Evolutionary conservation across 2,113 vertebrate genomes (phyloP), one percentile per base, ranked within the genome.

Genomic region (Onychorhynchus coronatus): DNA sequence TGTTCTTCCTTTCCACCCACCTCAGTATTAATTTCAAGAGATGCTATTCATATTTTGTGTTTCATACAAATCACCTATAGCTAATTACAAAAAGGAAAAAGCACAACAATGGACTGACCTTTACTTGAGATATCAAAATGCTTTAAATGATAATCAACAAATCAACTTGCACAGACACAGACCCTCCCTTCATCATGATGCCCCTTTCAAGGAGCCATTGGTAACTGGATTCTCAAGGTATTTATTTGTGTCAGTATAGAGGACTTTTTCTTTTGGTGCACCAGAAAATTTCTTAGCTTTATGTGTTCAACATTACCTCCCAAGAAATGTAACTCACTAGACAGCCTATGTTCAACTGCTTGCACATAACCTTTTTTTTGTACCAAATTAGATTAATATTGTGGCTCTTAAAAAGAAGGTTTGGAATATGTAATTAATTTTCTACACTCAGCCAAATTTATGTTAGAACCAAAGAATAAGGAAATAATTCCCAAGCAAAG

Each of bases 1-100:
- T 92, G 72, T 86, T 96, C 93, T 72, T 74, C 65, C 90, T 96
- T 96, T 96, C 88, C 73, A 50, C 25, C 4, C 61, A 56, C 83
- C 79, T 94, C 90, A 91, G 76, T 59, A 89, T 75, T 81, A 83
- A 94, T 94, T 96, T 92, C 33, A 61, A 75, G 83, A 81, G 49
- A 86, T 46, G 50, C 65, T 94, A 41, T 47, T 95, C 76, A 75
- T 71, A n/a, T 67, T 77, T 88, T 76, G 59, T 85, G 44, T 44
- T 83, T 39, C 58, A 30, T 74, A 86, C 56, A 67, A 65, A 86
- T 42, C 0, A 8, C 25, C 17, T 65, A 2, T 5, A 72, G 47
- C 59, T 93, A 84, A 78, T 6, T 67, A 50, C 50, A 86, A 59
- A 90, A 33, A 52, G 33, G 28, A 28, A 61, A 39, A 71, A 86